These are phyloP conservation scores for Carabus problematicus DNA, from an alignment of 2,888 invertebrate genomes.

Conservation along the genomic window DNA sequence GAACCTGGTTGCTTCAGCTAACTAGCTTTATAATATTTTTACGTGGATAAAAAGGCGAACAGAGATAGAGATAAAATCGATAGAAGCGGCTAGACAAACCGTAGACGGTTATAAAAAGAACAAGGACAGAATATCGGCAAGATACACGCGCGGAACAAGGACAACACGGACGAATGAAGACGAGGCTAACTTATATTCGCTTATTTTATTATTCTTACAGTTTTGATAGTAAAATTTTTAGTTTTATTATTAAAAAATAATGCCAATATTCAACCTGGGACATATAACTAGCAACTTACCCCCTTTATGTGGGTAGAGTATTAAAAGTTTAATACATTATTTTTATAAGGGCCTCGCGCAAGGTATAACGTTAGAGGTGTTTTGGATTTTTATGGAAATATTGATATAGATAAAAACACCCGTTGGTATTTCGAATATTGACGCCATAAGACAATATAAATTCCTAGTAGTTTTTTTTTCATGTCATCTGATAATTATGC, in stretches of 20 bases:
- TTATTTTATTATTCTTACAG: slow-evolving; percentile 25
- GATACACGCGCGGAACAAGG: not conserved
- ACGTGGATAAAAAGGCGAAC: slow-evolving; percentile 49
- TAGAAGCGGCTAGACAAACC: slow-evolving; percentile 61
- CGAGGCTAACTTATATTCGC: slow-evolving; percentile 28
- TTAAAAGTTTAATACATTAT: slow-evolving; percentile 37
- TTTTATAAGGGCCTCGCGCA: not conserved
- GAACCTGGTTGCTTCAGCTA: not conserved
- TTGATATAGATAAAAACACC: too few species aligned
- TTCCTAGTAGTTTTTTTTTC: too few species aligned
- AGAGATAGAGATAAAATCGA: slow-evolving; percentile 58
- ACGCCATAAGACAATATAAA: too few species aligned
- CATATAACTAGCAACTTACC: slow-evolving; percentile 33
- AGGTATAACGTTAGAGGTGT: too few species aligned
- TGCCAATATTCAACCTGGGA: slow-evolving; percentile 39
- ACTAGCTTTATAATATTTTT: slow-evolving; percentile 44
- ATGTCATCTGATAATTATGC: too few species aligned
- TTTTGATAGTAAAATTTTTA: slow-evolving; percentile 41
- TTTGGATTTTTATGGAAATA: too few species aligned
- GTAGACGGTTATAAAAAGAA: slow-evolving; percentile 47
- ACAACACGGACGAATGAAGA: slow-evolving; percentile 20
- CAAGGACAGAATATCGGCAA: slow-evolving; percentile 36
- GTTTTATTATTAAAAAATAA: slow-evolving; percentile 43
- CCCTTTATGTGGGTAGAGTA: slow-evolving; percentile 18
- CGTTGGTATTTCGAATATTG: too few species aligned